phyloP scores from a whole-genome alignment of 2,797 vertebrate species.

The Mastacembelus armatus region DNA sequence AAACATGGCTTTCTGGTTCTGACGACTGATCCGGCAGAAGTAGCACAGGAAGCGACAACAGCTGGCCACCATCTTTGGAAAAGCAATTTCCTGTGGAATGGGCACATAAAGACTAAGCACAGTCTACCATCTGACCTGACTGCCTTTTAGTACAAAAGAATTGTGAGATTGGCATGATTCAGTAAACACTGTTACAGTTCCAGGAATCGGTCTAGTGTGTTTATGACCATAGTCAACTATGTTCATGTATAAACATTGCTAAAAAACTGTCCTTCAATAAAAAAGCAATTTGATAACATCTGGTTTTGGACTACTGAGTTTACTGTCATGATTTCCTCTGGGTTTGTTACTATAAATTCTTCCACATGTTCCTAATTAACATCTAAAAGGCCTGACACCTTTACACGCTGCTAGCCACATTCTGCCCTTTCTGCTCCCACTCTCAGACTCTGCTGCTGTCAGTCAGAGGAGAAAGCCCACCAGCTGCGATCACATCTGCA shows the following conservation, averaged over 20 bases:
- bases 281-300: no score
- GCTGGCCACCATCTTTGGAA: slow-evolving; percentile 99
- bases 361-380: slow-evolving; percentile 51
- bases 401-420: slow-evolving; percentile 15
- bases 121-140: not conserved
- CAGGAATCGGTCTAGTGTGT: not conserved
- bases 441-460: slow-evolving; percentile 23
- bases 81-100: slow-evolving; percentile 90
- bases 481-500: slow-evolving; percentile 36
- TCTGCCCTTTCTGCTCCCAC: slow-evolving; percentile 30
- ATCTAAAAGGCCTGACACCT: slow-evolving; percentile 52
- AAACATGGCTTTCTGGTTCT: slow-evolving; percentile 99
- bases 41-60: slow-evolving; percentile 99
- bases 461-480: slow-evolving; percentile 31
- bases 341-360: slow-evolving; percentile 39
- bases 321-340: slow-evolving; percentile 29
- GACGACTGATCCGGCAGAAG: slow-evolving; percentile 98
- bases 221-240: not conserved
- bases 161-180: no score
- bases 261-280: no score
- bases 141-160: not conserved
- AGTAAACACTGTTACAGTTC: not conserved
- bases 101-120: slow-evolving; percentile 34
- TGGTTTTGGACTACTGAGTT: slow-evolving; percentile 8
- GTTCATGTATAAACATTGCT: not conserved